phyloP scores from a whole-genome alignment of 2,113 vertebrate genomes.

The Percina caprodes region DNA sequence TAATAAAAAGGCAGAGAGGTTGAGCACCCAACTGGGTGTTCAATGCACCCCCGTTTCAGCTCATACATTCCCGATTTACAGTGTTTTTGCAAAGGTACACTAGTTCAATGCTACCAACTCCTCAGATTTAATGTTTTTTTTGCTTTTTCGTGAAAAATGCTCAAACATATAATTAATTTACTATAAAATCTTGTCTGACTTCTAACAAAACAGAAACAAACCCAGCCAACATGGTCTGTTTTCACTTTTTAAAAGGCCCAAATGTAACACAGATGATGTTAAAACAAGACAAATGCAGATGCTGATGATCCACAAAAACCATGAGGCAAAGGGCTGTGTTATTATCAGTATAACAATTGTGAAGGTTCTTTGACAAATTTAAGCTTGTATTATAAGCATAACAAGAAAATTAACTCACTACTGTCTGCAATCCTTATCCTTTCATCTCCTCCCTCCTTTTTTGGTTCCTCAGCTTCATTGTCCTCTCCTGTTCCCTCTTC shows the following conservation, averaged over 20 bases:
- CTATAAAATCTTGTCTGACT: neutral
- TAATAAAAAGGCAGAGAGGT: too few relatives aligned
- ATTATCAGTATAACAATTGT: neutral
- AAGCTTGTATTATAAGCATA: conserved; percentile 6
- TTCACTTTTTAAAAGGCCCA: neutral
- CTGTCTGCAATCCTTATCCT: neutral
- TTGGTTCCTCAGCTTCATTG: neutral
- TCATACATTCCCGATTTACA: neutral
- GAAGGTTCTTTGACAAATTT: neutral
- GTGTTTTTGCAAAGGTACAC: neutral
- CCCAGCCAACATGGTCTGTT: neutral
- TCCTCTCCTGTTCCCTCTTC: neutral
- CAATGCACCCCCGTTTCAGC: too few relatives aligned
- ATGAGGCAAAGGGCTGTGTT: neutral
- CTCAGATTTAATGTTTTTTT: neutral
- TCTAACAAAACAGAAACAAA: neutral
- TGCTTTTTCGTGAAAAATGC: neutral
- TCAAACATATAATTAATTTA: neutral
- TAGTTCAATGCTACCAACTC: neutral
- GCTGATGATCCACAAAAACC: neutral
- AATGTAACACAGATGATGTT: neutral
- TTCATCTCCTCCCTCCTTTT: neutral
- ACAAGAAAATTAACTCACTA: neutral
- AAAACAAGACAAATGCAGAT: neutral
- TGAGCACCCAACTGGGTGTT: too few relatives aligned